Base-by-base conservation (phyloP, 2,888 invertebrate genomes). In the Dolomedes plantarius region DNA sequence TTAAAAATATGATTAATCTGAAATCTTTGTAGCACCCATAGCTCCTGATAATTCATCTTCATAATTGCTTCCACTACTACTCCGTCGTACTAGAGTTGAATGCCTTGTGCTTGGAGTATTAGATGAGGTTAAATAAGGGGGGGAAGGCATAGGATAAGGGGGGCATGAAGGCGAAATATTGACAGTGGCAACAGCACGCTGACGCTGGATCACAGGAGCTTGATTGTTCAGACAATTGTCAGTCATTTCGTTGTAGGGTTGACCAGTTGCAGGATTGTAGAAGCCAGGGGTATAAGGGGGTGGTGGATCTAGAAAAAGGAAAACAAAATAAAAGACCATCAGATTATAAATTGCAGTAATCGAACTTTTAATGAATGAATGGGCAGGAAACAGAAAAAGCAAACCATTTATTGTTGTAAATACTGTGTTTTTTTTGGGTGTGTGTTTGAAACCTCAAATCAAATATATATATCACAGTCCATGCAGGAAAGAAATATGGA, bases 211-310 rank as follows among this genome's bases (percentile, higher is more conserved):
- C 62, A 85, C 85, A 50, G 85, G 73, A 27, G 74, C 68, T 50
- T 83, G 83, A 65, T 56, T 88, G 74, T 86, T 88, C 1, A 78
- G 28, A 36, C 76, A 68, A 65, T 86, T 86, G 64, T 86, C 81
- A 41, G 50, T 69, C 41, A 73, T 39, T 65, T 81, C 88, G 56
- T 88, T 82, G 74, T 88, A 88, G 9, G 88, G 86, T n/a, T 69
- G 68, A 0, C 88, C 88, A 13, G 88, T 86, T 13, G 75, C 75
- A n/a, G 88, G 87, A 77, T 89, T 88, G 68, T 88, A 89, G 77
- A 76, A 89, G 46, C 87, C 89, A 29, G 89, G 89, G 13, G 90
- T 89, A 85, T 90, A 90, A 1, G 90, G 90, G n/a, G 90, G 90
- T 41, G 90, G 90, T 3, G 90, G 90, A 77, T 90, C 90, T 76